These are phyloP conservation scores for Rhagologus leucostigma DNA, from an alignment of 2,113 vertebrate genomes.

Conservation along the genomic window DNA sequence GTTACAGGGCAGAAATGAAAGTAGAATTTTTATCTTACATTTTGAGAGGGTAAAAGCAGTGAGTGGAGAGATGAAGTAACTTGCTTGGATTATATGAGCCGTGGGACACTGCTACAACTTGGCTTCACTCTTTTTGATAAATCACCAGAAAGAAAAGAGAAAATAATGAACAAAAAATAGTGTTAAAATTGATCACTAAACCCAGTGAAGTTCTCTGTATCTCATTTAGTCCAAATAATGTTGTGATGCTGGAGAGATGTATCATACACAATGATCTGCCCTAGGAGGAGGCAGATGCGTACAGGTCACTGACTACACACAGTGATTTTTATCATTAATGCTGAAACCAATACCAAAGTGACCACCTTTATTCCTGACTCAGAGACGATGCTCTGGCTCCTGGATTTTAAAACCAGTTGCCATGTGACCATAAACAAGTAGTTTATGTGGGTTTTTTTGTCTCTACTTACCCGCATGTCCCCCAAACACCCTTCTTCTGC, in stretches of 20 bases:
- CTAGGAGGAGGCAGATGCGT: not conserved
- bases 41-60: not conserved
- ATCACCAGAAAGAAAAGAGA: not conserved
- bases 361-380: not conserved
- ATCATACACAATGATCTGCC: not conserved
- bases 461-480: not conserved
- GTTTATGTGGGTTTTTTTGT: rapidly evolving
- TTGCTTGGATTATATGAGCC: not conserved
- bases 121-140: not conserved
- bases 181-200: not conserved
- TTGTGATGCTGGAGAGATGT: not conserved
- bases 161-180: not conserved
- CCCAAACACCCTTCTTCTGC: not conserved
- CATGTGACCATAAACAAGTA: not conserved
- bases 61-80: not conserved
- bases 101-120: not conserved
- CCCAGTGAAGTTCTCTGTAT: not conserved
- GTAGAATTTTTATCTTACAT: not conserved
- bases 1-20: not conserved
- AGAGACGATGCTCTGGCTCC: not conserved
- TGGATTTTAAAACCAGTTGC: not conserved
- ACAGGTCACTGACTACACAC: not conserved
- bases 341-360: not conserved
- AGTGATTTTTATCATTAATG: not conserved
- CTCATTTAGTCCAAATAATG: not conserved